Percentiles rank a stretch among this genome's conserved stretches.
Evolutionary conservation across 2,113 vertebrate genomes (phyloP).

Genomic region (Diadophis punctatus): DNA sequence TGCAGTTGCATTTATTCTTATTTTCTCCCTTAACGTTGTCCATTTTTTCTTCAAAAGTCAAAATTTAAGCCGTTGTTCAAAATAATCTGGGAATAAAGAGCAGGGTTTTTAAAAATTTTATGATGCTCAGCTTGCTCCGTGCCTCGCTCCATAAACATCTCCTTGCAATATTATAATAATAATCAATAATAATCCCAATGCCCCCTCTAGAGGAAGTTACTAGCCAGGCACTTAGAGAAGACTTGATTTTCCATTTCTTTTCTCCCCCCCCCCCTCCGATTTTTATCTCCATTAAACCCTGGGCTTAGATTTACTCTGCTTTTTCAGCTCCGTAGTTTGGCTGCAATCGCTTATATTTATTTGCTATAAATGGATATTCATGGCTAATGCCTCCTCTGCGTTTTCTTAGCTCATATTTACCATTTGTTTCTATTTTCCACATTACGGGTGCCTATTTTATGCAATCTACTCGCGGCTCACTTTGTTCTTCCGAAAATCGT

Average conservation of each 20-base stretch:
- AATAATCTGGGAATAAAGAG: neutral
- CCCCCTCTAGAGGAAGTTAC: neutral
- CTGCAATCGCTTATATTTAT: neutral
- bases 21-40: neutral
- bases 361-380: neutral
- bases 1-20: neutral
- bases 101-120: neutral
- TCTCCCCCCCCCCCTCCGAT: rapidly evolving
- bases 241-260: neutral
- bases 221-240: neutral
- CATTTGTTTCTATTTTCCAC: neutral
- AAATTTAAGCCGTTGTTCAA: neutral
- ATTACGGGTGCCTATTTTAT: too few species aligned
- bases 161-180: neutral
- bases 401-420: neutral
- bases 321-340: neutral
- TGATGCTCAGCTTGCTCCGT: neutral
- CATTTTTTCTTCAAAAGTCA: neutral
- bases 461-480: neutral
- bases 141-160: neutral
- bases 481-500: neutral
- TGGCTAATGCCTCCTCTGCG: neutral
- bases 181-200: neutral
- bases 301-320: neutral
- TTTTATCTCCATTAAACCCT: neutral